phyloP scores from a whole-genome alignment of 2,113 vertebrate species.

The Cariama cristata region DNA sequence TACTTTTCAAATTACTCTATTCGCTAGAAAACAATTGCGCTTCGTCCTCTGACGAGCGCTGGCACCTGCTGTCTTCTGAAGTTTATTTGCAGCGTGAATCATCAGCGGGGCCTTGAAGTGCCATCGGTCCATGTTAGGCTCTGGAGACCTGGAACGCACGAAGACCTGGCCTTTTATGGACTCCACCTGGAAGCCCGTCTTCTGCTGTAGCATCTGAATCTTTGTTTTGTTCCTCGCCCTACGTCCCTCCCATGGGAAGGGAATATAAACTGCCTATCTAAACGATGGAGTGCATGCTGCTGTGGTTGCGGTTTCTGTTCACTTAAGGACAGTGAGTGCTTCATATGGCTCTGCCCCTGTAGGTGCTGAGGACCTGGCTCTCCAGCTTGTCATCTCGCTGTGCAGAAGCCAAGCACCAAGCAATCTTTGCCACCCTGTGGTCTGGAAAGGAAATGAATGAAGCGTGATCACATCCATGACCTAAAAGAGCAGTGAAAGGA shows the following conservation, averaged over 20 bases:
- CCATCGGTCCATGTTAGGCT: slow-evolving; percentile 31
- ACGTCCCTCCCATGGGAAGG: neutral
- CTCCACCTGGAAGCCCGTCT: slow-evolving; percentile 2
- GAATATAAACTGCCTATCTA: neutral
- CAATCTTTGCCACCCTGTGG: slow-evolving; percentile 8
- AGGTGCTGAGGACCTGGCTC: neutral
- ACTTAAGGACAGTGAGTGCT: neutral
- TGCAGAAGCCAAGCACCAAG: neutral
- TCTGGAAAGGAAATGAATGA: neutral
- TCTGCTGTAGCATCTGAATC: neutral
- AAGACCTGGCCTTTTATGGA: slow-evolving; percentile 45
- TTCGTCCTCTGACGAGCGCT: neutral
- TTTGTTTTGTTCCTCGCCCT: neutral
- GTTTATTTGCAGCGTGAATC: slow-evolving; percentile 52
- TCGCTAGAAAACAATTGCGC: slow-evolving; percentile 40
- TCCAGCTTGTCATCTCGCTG: neutral
- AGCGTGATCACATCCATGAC: neutral
- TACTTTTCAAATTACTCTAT: slow-evolving; percentile 60
- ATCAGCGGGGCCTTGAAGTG: neutral
- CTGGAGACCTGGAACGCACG: neutral
- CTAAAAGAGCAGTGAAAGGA: neutral
- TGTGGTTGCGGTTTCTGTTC: neutral
- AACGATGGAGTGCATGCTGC: neutral
- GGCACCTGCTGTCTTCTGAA: slow-evolving; percentile 49
- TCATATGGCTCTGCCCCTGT: accelerated